phyloP scores from a whole-genome alignment of 2,888 invertebrate species.

The Ophion ellenae region DNA sequence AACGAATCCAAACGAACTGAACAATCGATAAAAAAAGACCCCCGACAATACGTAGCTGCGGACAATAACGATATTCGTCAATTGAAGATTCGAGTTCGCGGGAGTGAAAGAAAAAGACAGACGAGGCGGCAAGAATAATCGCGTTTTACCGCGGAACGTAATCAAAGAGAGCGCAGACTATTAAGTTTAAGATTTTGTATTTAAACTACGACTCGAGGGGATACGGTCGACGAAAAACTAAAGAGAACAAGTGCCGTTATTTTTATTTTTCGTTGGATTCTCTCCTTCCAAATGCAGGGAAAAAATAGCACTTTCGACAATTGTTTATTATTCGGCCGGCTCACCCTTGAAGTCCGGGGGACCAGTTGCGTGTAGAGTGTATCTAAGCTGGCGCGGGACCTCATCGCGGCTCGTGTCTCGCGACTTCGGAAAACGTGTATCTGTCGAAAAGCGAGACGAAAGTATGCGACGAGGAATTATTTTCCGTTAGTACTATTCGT shows the following conservation, averaged over 20 bases:
- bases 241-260: not conserved
- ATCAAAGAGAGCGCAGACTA: conserved; percentile 60
- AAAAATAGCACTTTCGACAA: not conserved
- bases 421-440: not conserved
- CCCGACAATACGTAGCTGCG: too few relatives aligned
- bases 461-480: not conserved
- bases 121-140: not conserved
- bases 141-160: conserved; percentile 16
- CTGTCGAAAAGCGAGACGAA: not conserved
- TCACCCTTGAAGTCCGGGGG: not conserved
- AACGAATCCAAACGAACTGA: not conserved
- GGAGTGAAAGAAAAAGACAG: not conserved
- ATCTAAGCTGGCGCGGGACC: not conserved
- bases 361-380: conserved; percentile 5
- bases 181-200: conserved; percentile 52
- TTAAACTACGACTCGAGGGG: conserved; percentile 14
- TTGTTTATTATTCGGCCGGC: not conserved
- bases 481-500: conserved; percentile 11
- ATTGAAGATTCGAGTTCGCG: not conserved
- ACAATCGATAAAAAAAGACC: not conserved
- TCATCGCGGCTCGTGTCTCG: not conserved
- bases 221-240: conserved; percentile 8
- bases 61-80: not conserved
- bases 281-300: not conserved
- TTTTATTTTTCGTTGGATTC: not conserved